phyloP scores from a whole-genome alignment of 2,113 vertebrate genomes.

The Synchiropus splendidus region DNA sequence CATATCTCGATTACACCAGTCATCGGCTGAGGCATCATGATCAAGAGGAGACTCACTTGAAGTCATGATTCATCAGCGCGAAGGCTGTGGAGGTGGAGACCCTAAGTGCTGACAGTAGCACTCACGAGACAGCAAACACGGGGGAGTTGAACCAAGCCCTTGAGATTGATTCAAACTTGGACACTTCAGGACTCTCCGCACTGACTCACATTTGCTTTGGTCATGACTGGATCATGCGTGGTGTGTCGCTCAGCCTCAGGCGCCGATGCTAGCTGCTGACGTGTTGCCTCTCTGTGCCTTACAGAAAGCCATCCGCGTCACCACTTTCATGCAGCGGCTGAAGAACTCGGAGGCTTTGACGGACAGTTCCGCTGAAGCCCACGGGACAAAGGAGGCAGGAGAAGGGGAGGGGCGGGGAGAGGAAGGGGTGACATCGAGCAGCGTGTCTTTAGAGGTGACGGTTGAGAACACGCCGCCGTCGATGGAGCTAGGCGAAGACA shows the following conservation, averaged over 20 bases:
- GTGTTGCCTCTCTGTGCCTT: slow-evolving; percentile 26
- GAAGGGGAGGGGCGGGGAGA: slow-evolving; percentile 43
- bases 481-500: slow-evolving; percentile 28
- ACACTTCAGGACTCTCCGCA: slow-evolving; percentile 20
- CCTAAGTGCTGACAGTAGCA: no score
- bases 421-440: slow-evolving; percentile 50
- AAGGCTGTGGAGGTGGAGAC: no score
- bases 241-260: no score
- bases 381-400: slow-evolving; percentile 29
- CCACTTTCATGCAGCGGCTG: slow-evolving; percentile 79
- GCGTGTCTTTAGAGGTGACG: slow-evolving; percentile 62
- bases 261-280: slow-evolving; percentile 1
- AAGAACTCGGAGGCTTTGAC: slow-evolving; percentile 60
- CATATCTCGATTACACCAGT: no score
- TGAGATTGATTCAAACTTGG: slow-evolving; percentile 46
- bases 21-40: no score
- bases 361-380: slow-evolving; percentile 46
- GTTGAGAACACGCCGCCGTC: slow-evolving; percentile 48
- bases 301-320: slow-evolving; percentile 80
- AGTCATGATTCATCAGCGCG: no score
- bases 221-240: slow-evolving; percentile 25
- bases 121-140: no score
- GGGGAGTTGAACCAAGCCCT: background rate
- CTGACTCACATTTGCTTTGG: slow-evolving; percentile 27
- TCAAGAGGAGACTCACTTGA: no score